Base-by-base conservation (phyloP, 2,888 invertebrate genomes). In the Spodoptera littoralis region DNA sequence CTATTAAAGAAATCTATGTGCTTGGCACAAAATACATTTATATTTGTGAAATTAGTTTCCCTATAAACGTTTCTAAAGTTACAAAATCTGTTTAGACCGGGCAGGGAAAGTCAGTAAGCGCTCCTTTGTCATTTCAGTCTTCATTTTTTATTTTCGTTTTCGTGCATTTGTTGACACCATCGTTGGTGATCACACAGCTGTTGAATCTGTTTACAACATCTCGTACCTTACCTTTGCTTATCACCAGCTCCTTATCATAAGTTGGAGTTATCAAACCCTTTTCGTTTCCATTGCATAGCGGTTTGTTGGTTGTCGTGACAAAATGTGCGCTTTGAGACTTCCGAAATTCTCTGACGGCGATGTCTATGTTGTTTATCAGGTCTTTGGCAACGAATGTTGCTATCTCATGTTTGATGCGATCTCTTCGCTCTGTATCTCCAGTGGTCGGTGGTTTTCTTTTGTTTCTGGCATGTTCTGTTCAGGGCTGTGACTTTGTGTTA, bases 171-270 rank as follows among this genome's bases (percentile, higher is more conserved):
- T 71, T 77, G 11, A 76, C 74, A 51, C 79, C 76, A 11, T 81
- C 82, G 11, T 77, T 79, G 5, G 69, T 87, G 2, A 85, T 78
- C 18, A 88, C 87, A 54, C 86, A 85, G 41, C 82, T 92, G 65
- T 95, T 95, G 57, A 95, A 91, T 84, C 89, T 88, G 52, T 95
- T 94, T 0, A 95, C 94, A 1, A 94, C 95, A 70, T 95, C 94
- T 65, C 94, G 87, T 2, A 95, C 95, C 74, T 93, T 94, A 0
- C 94, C 94, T 83, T 93, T 94, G 74, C 91, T 93, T 55, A 94
- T 93, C 1, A 94, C 92, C 11, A 93, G 84, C 74, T 90, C 93
- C 65, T 92, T 93, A 59, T 94, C 94, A 59, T 94, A 93, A 0
- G 90, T 92, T 0, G 94, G 93, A 0, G 92, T 93, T 24, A 92